Conservation (phyloP, 2,888 invertebrate species). For the Cotesia congregata region DNA sequence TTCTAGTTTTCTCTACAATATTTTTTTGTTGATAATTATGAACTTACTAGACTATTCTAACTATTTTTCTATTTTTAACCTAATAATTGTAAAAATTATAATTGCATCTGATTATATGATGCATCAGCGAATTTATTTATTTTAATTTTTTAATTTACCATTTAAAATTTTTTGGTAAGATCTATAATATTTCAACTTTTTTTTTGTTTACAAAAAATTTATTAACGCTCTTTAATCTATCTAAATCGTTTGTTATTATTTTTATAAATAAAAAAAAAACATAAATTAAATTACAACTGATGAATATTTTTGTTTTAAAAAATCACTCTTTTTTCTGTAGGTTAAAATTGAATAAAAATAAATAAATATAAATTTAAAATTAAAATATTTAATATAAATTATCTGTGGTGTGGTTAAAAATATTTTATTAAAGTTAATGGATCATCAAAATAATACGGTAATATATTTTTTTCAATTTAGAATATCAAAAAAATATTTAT, state of each 20-base stretch:
- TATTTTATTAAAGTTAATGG: neutral
- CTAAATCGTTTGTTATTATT: too few species aligned
- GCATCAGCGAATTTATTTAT: too few species aligned
- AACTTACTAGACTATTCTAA: neutral
- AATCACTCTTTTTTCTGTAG: neutral
- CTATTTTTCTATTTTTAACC: too few species aligned
- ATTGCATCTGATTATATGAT: too few species aligned
- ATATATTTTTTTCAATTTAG: neutral
- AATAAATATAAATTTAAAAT: neutral
- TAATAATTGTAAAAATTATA: too few species aligned
- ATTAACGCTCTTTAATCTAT: too few species aligned
- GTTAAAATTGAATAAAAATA: neutral
- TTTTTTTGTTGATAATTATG: neutral
- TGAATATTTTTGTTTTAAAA: neutral
- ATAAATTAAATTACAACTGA: too few species aligned
- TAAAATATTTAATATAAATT: neutral
- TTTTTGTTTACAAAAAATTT: too few species aligned
- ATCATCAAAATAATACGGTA: neutral
- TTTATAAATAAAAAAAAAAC: too few species aligned
- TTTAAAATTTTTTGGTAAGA: too few species aligned
- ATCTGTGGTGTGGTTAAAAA: neutral
- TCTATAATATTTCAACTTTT: too few species aligned
- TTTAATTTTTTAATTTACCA: too few species aligned
- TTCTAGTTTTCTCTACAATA: neutral
- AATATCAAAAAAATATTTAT: neutral